Conservation (phyloP, 2,113 vertebrate genomes). For the Serinus canaria region DNA sequence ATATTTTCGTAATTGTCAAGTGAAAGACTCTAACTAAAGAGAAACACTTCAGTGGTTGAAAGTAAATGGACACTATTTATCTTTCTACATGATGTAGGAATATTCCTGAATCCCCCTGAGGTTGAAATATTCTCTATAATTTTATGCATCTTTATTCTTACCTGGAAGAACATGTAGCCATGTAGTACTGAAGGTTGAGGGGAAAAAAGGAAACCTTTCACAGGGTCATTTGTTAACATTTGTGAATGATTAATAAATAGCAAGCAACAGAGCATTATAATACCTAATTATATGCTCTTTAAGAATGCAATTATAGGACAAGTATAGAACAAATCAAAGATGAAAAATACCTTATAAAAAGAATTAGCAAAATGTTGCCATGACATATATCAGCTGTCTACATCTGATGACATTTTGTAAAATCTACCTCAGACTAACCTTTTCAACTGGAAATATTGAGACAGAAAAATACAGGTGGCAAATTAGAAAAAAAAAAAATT, state of each 20-base stretch:
- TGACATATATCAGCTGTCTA: neutral
- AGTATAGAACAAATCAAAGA: neutral
- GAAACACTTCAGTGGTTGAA: neutral
- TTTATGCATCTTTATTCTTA: neutral
- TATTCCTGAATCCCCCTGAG: neutral
- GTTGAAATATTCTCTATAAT: neutral
- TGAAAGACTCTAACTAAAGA: neutral
- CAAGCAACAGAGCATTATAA: neutral
- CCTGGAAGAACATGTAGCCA: neutral
- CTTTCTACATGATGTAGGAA: neutral
- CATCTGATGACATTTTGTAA: neutral
- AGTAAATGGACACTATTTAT: neutral
- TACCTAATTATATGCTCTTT: neutral
- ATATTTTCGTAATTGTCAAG: neutral
- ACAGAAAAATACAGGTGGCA: neutral
- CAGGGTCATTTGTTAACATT: neutral
- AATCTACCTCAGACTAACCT: neutral
- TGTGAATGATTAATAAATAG: neutral
- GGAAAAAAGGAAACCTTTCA: neutral
- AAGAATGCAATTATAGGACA: neutral
- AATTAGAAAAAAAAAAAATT: neutral
- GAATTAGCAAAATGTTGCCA: neutral
- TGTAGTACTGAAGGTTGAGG: neutral
- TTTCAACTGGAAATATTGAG: neutral
- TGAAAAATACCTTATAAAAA: neutral